Base-by-base conservation (phyloP, 1,140 invertebrate genomes). In the Orius laevigatus region DNA sequence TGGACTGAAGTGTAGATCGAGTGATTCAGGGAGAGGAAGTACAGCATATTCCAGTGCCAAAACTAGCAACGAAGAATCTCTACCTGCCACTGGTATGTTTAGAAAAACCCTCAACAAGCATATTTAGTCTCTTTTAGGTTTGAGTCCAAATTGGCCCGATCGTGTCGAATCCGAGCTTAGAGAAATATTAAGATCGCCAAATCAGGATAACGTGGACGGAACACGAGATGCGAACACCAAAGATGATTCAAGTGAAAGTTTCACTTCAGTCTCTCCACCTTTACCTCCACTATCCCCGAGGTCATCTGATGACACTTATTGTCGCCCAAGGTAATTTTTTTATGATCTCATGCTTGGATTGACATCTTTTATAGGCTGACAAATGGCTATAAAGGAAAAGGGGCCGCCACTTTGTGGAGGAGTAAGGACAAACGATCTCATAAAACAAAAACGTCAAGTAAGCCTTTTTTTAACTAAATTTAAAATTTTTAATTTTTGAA, bases 91-190 rank as follows among this genome's bases (percentile, higher is more conserved):
- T 25, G 25, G 25, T n/a, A n/a, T n/a, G n/a, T n/a, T n/a, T n/a
- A n/a, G n/a, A n/a, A n/a, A n/a, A n/a, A n/a, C n/a, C n/a, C n/a
- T n/a, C n/a, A n/a, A n/a, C n/a, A n/a, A n/a, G n/a, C n/a, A 4
- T 43, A 5, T 10, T 15, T 11, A 6, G 6, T 40, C 12, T 9
- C 5, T 40, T 6, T 40, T 40, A 40, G 6, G 10, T 19, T 16
- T 42, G 4, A 42, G 12, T 42, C 11, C 18, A 5, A 14, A 42
- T 15, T 87, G 84, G 84, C 80, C 83, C 9, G 82, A 85, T 56
- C 73, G 84, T 41, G 81, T 85, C 2, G 82, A 87, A 64, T 78
- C 76, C 8, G 84, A 85, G 60, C 68, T 84, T 15, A 66, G 81
- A 25, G 78, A 80, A 57, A 84, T 84, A 58, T 62, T 84, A 40